Conservation (phyloP, 2,113 vertebrate genomes). For the Nothocercus julius region DNA sequence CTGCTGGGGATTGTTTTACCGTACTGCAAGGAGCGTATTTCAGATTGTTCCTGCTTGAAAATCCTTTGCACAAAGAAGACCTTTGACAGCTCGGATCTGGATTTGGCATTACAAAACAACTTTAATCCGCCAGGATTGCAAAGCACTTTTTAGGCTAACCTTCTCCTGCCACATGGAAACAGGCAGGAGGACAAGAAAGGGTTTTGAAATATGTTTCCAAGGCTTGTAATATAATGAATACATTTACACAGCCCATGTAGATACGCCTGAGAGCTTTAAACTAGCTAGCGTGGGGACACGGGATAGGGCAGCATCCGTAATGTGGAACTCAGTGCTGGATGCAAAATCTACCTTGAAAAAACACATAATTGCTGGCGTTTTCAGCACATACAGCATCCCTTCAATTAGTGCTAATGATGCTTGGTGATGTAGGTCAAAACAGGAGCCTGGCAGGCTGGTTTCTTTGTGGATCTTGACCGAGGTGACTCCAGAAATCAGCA, state of each 20-base stretch:
- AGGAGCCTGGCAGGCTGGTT: not conserved
- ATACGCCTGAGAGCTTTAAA: not conserved
- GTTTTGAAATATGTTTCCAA: not conserved
- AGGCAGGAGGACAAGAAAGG: not conserved
- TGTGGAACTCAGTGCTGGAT: not conserved
- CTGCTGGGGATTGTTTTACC: not conserved
- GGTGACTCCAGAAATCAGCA: not conserved
- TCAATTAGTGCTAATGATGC: not conserved
- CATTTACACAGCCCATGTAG: not conserved
- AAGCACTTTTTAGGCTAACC: not conserved
- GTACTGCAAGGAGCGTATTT: not conserved
- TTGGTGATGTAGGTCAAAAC: not conserved
- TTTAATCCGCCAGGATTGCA: not conserved
- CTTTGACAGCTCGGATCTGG: not conserved
- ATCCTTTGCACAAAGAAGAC: conserved; percentile 25
- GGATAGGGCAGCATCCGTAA: not conserved
- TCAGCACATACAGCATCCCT: not conserved
- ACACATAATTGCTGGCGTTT: not conserved
- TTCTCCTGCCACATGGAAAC: not conserved
- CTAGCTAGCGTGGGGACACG: not conserved
- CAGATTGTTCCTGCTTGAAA: conserved; percentile 43
- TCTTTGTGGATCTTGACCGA: not conserved
- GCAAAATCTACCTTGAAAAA: not conserved
- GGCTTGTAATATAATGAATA: not conserved
- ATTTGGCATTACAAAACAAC: not conserved